These are phyloP conservation scores for Mongoloraphidia duomilia DNA, from an alignment of 2,888 invertebrate species.

Conservation along the genomic window DNA sequence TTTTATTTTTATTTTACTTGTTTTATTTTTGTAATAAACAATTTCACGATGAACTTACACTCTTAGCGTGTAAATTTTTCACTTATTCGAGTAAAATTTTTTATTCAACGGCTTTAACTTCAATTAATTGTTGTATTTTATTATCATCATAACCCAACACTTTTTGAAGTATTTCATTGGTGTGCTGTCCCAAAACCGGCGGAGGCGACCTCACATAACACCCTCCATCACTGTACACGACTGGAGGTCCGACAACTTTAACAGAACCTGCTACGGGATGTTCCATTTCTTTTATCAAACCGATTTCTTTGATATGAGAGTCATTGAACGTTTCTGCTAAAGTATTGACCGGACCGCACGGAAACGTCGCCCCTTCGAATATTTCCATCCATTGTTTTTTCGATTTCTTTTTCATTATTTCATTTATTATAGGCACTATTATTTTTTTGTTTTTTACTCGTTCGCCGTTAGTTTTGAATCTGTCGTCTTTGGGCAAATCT, in stretches of 20 bases:
- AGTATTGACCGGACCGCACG: constrained; percentile 81
- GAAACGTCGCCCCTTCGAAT: constrained; percentile 64
- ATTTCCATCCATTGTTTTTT: constrained; percentile 58
- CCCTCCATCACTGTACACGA: constrained; percentile 57
- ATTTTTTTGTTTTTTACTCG: constrained; percentile 64
- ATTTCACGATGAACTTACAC: background rate
- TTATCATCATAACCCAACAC: constrained; percentile 47
- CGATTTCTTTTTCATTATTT: constrained; percentile 42
- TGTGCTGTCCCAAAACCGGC: constrained; percentile 80
- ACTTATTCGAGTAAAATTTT: constrained; percentile 15
- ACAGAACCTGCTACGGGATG: constrained; percentile 58
- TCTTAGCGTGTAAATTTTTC: background rate
- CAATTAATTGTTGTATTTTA: constrained; percentile 37
- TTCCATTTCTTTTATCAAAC: constrained; percentile 53
- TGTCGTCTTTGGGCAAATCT: constrained; percentile 43
- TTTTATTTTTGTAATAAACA: too few species aligned
- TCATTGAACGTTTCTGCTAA: constrained; percentile 77
- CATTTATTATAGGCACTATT: constrained; percentile 46
- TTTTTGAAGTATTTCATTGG: constrained; percentile 54
- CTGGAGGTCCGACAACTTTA: constrained; percentile 76
- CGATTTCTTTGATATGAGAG: constrained; percentile 63
- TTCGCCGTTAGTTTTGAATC: constrained; percentile 54
- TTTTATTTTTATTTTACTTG: too few species aligned
- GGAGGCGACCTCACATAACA: constrained; percentile 62
- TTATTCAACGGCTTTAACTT: constrained; percentile 33